These are phyloP conservation scores for Pimpla rufipes DNA, from an alignment of 2,888 invertebrate species.

Conservation along the genomic window DNA sequence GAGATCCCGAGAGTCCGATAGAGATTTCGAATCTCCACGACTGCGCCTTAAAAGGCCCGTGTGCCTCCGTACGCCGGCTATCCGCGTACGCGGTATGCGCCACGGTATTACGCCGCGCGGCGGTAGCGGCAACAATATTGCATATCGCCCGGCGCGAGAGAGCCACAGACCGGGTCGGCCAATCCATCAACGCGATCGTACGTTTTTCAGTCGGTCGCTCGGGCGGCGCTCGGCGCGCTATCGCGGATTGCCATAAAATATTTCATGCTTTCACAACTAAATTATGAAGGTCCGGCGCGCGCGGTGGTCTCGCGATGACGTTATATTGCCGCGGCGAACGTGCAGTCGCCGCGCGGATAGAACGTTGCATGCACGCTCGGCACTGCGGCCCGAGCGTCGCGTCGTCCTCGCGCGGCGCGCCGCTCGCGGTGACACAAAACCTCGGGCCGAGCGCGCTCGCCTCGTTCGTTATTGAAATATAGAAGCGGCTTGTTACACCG, in stretches of 20 bases:
- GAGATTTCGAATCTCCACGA: conserved; percentile 29
- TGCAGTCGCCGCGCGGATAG: conserved; percentile 7
- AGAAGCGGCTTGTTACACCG: conserved; percentile 45
- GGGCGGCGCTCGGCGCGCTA: too few relatives aligned
- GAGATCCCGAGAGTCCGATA: conserved; percentile 15
- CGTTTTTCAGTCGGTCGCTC: conserved; percentile 68
- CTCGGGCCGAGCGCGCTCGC: conserved; percentile 31
- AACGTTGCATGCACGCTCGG: conserved; percentile 71
- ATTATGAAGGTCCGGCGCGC: conserved; percentile 71
- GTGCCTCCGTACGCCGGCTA: not conserved
- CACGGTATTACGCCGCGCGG: conserved; percentile 34
- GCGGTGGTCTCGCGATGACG: conserved; percentile 10
- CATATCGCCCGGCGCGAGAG: conserved; percentile 1
- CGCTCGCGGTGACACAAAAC: conserved; percentile 60
- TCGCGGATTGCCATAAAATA: conserved; percentile 72
- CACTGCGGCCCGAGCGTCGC: too few relatives aligned
- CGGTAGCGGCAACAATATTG: not conserved
- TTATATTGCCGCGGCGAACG: not conserved
- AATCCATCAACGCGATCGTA: conserved; percentile 72
- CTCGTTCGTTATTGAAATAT: conserved; percentile 67
- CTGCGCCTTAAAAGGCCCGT: not conserved
- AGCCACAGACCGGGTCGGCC: conserved; percentile 57
- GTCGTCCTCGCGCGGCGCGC: conserved; percentile 24
- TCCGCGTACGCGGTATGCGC: conserved; percentile 23
- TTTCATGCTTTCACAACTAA: conserved; percentile 74